Percentiles rank a stretch among this genome's conserved stretches.
phyloP scores from a whole-genome alignment of 1,140 invertebrate species.

The Bombus haemorrhoidalis region DNA sequence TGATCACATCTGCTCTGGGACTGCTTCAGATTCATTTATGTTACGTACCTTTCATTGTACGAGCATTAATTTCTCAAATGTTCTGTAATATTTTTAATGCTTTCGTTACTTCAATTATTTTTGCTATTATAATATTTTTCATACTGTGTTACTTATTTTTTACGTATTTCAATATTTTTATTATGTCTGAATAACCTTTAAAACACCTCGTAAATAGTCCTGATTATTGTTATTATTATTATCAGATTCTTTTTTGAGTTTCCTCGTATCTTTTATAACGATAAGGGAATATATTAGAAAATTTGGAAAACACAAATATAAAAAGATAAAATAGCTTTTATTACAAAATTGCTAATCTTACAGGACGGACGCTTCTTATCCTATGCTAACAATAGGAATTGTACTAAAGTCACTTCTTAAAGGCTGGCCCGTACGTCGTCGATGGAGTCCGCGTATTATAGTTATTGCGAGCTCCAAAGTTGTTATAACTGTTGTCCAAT shows the following conservation, averaged over 20 bases:
- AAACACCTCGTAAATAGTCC: no score
- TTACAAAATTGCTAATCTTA: slow-evolving; percentile 47
- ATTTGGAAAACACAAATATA: no score
- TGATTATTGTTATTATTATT: neutral
- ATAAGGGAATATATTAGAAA: neutral
- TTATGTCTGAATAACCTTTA: no score
- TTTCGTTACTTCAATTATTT: neutral
- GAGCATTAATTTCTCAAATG: neutral
- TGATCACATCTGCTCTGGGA: neutral
- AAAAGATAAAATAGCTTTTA: slow-evolving; percentile 51
- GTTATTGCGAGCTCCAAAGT: slow-evolving; percentile 72
- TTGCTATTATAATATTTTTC: neutral
- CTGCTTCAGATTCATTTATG: neutral
- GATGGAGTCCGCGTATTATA: slow-evolving; percentile 72
- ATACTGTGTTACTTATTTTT: neutral
- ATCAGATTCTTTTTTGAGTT: neutral
- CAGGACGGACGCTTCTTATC: slow-evolving; percentile 10
- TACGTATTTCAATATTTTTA: neutral
- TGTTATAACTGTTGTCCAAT: slow-evolving; percentile 81
- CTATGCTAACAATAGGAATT: slow-evolving; percentile 47
- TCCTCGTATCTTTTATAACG: neutral
- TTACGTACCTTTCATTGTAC: neutral
- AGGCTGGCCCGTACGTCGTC: slow-evolving; percentile 83
- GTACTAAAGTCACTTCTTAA: slow-evolving; percentile 76
- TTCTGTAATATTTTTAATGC: neutral